phyloP scores from a whole-genome alignment of 2,797 vertebrate genomes.

The Sebastes diploproa region DNA sequence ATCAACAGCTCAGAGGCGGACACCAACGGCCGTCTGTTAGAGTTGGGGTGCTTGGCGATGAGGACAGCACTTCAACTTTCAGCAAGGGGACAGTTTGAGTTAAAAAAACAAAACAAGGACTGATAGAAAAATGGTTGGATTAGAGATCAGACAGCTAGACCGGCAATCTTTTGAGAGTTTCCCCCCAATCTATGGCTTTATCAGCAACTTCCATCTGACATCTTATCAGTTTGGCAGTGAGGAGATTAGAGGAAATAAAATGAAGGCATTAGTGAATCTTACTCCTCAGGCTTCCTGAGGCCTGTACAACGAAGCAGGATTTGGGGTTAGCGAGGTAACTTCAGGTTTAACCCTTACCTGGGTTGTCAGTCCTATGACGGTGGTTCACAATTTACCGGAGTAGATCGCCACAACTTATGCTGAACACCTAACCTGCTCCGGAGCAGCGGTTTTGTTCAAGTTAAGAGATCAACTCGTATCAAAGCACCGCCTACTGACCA shows the following conservation, averaged over 20 bases:
- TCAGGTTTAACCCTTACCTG: background rate
- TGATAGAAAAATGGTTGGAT: background rate
- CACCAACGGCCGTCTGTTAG: conserved; percentile 10
- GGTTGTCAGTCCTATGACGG: no score
- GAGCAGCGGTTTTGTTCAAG: no score
- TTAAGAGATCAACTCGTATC: no score
- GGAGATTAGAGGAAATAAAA: background rate
- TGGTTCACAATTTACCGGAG: no score
- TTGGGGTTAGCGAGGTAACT: background rate
- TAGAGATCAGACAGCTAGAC: background rate
- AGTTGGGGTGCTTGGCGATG: background rate
- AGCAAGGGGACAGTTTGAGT: conserved; percentile 25
- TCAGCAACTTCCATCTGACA: background rate
- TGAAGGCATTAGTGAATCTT: background rate
- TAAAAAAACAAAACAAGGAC: conserved; percentile 5
- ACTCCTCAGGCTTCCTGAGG: background rate
- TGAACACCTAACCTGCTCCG: no score
- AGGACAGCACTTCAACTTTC: conserved; percentile 43
- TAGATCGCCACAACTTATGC: no score
- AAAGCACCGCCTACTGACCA: no score
- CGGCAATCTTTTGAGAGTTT: background rate
- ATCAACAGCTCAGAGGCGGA: conserved; percentile 46
- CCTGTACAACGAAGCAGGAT: no score
- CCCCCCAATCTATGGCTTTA: background rate
- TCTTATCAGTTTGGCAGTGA: background rate